Evolutionary conservation across 92 coral and sea anemone species (phyloP).

Genomic region (Palythoa caribaeorum): DNA sequence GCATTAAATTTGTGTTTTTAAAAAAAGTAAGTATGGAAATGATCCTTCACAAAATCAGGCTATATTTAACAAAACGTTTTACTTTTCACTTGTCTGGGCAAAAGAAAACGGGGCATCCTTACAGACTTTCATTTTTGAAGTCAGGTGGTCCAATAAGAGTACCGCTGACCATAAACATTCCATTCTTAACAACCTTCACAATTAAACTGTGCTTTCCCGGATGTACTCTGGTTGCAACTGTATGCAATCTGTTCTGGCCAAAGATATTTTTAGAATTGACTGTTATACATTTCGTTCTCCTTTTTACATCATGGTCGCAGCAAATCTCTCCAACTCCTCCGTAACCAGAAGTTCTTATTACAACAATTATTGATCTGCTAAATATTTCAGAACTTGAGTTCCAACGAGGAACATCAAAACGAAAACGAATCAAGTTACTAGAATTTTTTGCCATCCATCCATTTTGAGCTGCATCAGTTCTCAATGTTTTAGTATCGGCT

Average conservation of each 20-base stretch:
- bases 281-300: conserved; percentile 26
- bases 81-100: no score
- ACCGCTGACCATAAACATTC: conserved; percentile 66
- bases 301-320: conserved; percentile 50
- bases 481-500: neutral
- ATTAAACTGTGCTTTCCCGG: conserved; percentile 65
- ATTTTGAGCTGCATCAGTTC: conserved; percentile 56
- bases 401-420: conserved; percentile 45
- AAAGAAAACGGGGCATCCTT: neutral
- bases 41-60: no score
- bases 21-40: no score
- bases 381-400: neutral
- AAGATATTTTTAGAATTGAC: conserved; percentile 20
- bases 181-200: conserved; percentile 55
- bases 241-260: conserved; percentile 57
- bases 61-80: no score
- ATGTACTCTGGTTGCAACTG: conserved; percentile 51
- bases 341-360: conserved; percentile 46
- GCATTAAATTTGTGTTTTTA: no score
- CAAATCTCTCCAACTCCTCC: conserved; percentile 65
- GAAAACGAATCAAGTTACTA: conserved; percentile 40
- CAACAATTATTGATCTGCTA: conserved; percentile 59
- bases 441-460: conserved; percentile 67
- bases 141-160: conserved; percentile 75
- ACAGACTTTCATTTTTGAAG: conserved; percentile 32